phyloP scores from a whole-genome alignment of 2,797 vertebrate species.

The Eptatretus atami region DNA sequence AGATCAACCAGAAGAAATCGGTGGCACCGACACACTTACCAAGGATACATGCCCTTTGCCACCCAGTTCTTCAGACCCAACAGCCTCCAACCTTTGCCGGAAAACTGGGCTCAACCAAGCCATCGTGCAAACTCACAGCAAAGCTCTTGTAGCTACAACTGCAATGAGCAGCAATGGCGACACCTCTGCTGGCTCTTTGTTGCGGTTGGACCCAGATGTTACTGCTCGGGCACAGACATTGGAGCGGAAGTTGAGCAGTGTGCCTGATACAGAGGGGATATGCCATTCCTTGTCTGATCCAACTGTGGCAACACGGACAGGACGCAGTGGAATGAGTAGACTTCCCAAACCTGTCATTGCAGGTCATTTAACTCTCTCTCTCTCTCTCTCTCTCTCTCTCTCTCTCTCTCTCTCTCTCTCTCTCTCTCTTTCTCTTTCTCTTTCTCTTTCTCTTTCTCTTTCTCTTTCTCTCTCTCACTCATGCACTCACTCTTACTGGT shows the following conservation, averaged over 20 bases:
- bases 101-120: not conserved
- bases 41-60: constrained; percentile 1
- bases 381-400: no score
- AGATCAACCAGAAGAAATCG: no score
- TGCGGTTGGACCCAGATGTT: not conserved
- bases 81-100: constrained; percentile 12
- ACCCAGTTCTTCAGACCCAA: constrained; percentile 13
- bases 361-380: constrained; percentile 18
- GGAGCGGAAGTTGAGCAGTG: constrained; percentile 24
- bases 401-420: no score
- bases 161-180: not conserved
- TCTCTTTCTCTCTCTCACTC: no score
- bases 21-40: not conserved
- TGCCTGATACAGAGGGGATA: constrained; percentile 12
- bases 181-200: not conserved
- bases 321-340: constrained; percentile 18
- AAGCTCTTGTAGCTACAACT: not conserved
- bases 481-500: no score
- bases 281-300: constrained; percentile 34
- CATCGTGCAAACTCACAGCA: no score
- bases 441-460: constrained; percentile 4
- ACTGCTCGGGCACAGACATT: constrained; percentile 21
- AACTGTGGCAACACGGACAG: constrained; percentile 15
- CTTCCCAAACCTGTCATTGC: constrained; percentile 25
- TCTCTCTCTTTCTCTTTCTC: no score